Percentiles rank a stretch among this genome's conserved stretches.
These are phyloP conservation scores for Linurgus olivaceus DNA, from an alignment of 2,797 vertebrate genomes.

Conservation along the genomic window DNA sequence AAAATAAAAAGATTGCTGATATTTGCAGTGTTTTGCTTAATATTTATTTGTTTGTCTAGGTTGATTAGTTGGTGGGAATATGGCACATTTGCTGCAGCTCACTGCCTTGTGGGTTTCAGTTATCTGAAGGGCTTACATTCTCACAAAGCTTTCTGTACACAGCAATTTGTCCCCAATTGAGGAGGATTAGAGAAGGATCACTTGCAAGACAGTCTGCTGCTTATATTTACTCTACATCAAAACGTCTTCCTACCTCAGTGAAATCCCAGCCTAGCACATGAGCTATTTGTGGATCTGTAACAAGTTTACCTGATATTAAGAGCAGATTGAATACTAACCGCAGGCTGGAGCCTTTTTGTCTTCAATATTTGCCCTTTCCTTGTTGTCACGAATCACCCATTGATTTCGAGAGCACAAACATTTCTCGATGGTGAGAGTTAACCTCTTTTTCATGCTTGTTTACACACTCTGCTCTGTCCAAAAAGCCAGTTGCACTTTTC, in stretches of 20 bases:
- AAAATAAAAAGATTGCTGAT: neutral
- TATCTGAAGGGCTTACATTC: constrained; percentile 15
- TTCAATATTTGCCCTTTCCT: constrained; percentile 74
- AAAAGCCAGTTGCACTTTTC: constrained; percentile 78
- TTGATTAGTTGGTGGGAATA: neutral
- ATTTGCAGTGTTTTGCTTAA: neutral
- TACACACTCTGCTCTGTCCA: constrained; percentile 65
- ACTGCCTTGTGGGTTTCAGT: neutral
- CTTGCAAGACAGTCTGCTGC: constrained; percentile 56
- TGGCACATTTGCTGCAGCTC: neutral
- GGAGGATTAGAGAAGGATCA: constrained; percentile 49
- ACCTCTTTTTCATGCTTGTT: constrained; percentile 75
- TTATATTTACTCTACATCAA: constrained; percentile 65
- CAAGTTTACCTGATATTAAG: constrained; percentile 68
- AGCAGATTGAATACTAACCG: constrained; percentile 42
- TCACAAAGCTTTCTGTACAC: constrained; percentile 25
- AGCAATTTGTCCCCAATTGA: constrained; percentile 60
- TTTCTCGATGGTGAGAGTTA: constrained; percentile 56
- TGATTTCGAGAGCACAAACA: constrained; percentile 68
- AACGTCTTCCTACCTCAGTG: constrained; percentile 45
- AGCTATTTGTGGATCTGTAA: constrained; percentile 60
- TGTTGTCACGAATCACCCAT: constrained; percentile 71
- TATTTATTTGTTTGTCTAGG: constrained; percentile 23
- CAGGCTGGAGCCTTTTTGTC: constrained; percentile 62
- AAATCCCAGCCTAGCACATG: constrained; percentile 34